Conservation (phyloP, 64 coral and sea anemone genomes). For the Platygyra sinensis region DNA sequence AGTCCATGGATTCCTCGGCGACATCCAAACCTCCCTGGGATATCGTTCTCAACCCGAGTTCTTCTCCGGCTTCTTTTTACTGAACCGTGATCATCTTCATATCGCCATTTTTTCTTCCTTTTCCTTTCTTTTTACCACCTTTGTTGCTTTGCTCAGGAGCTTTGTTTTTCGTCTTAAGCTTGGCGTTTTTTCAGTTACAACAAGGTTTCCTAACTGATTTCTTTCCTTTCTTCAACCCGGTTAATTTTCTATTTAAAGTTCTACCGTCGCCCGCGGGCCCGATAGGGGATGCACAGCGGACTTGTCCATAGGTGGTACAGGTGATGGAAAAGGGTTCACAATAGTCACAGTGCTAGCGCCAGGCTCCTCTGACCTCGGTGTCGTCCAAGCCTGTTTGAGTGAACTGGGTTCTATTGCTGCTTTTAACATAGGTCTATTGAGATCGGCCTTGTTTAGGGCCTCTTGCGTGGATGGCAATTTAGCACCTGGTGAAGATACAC, state of each 20-base stretch:
- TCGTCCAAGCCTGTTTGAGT: slow-evolving; percentile 32
- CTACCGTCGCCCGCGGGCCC: background rate
- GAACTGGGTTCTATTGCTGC: background rate
- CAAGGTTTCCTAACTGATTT: slow-evolving; percentile 33
- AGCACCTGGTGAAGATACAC: background rate
- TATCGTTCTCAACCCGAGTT: slow-evolving; percentile 16
- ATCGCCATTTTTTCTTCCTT: slow-evolving; percentile 52
- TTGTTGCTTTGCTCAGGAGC: slow-evolving; percentile 22
- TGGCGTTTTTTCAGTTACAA: slow-evolving; percentile 36
- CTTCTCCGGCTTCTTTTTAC: slow-evolving; percentile 41
- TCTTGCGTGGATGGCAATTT: background rate
- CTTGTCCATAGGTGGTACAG: slow-evolving; percentile 39
- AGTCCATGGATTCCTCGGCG: slow-evolving; percentile 45
- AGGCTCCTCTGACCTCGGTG: slow-evolving; percentile 1
- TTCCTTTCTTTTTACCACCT: slow-evolving; percentile 57
- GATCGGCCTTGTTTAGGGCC: background rate
- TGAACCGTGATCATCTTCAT: slow-evolving; percentile 79
- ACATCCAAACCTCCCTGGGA: slow-evolving; percentile 44
- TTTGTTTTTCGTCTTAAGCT: slow-evolving; percentile 48
- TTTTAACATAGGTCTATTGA: background rate
- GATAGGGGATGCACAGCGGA: slow-evolving; percentile 55
- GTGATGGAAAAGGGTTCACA: slow-evolving; percentile 58
- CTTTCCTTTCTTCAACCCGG: slow-evolving; percentile 42
- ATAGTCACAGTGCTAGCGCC: slow-evolving; percentile 21
- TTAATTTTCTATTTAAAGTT: slow-evolving; percentile 17